Conservation (phyloP, 2,113 vertebrate genomes). For the Campylorhamphus procurvoides region DNA sequence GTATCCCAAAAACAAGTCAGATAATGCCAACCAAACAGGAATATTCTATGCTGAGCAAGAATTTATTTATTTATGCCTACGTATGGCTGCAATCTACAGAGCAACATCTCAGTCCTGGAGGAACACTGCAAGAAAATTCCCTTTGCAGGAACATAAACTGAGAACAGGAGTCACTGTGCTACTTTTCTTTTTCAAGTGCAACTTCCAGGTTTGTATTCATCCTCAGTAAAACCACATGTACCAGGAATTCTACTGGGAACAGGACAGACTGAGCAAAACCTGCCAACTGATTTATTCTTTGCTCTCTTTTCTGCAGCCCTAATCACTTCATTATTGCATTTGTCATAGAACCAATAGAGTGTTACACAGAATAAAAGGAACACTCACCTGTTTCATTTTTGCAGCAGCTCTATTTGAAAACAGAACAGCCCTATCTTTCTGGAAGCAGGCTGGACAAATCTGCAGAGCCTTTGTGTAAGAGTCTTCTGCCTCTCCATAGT, state of each 20-base stretch:
- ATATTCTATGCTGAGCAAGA: background rate
- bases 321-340: background rate
- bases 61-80: background rate
- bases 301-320: background rate
- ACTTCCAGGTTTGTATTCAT: background rate
- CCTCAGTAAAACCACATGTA: background rate
- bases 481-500: constrained; percentile 81
- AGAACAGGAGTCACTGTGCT: background rate
- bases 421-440: constrained; percentile 83
- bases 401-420: constrained; percentile 90
- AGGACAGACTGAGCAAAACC: background rate
- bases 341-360: background rate
- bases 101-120: background rate
- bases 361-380: background rate
- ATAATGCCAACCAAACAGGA: background rate
- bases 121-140: background rate
- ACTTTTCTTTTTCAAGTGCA: background rate
- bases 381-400: constrained; percentile 85
- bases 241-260: background rate
- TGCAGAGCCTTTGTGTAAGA: constrained; percentile 81
- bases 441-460: constrained; percentile 81
- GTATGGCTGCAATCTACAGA: background rate
- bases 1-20: background rate
- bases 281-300: background rate
- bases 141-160: background rate